Conservation (phyloP, 2,888 invertebrate genomes). For the Lasioglossum calceatum region DNA sequence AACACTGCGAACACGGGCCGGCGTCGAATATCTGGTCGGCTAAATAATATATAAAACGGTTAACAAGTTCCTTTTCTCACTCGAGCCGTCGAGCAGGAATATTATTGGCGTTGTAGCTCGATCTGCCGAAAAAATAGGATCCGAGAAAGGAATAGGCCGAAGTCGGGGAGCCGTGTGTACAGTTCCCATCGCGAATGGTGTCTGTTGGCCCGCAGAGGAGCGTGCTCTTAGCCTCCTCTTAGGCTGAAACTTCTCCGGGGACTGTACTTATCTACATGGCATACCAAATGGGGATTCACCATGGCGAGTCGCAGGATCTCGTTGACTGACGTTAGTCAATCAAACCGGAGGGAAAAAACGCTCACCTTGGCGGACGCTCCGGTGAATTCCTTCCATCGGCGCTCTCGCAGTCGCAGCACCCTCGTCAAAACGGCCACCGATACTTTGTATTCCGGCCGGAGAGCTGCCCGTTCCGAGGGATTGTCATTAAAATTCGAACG, state of each 20-base stretch:
- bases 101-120: slow-evolving; percentile 48
- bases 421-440: slow-evolving; percentile 48
- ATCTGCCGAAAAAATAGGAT: slow-evolving; percentile 40
- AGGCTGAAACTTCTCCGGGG: slow-evolving; percentile 48
- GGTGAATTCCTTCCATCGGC: slow-evolving; percentile 77
- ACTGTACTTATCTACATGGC: slow-evolving; percentile 83
- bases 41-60: slow-evolving; percentile 42
- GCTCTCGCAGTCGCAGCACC: slow-evolving; percentile 66
- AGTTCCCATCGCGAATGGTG: slow-evolving; percentile 41
- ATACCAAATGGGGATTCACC: slow-evolving; percentile 82
- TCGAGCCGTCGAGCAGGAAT: slow-evolving; percentile 64
- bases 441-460: slow-evolving; percentile 53
- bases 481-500: slow-evolving; percentile 58
- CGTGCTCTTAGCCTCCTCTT: not conserved
- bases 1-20: no score
- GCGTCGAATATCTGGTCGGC: no score
- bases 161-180: slow-evolving; percentile 53
- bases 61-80: slow-evolving; percentile 63
- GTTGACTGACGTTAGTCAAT: slow-evolving; percentile 83
- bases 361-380: slow-evolving; percentile 80
- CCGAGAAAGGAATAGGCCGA: slow-evolving; percentile 59
- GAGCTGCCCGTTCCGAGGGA: slow-evolving; percentile 28
- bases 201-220: not conserved
- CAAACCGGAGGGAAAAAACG: slow-evolving; percentile 80
- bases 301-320: slow-evolving; percentile 76